A percentile compares a stretch with the other conserved stretches of the same genome.
Conservation (phyloP, 2,113 vertebrate genomes). For the Rhegmatorhina hoffmannsi region DNA sequence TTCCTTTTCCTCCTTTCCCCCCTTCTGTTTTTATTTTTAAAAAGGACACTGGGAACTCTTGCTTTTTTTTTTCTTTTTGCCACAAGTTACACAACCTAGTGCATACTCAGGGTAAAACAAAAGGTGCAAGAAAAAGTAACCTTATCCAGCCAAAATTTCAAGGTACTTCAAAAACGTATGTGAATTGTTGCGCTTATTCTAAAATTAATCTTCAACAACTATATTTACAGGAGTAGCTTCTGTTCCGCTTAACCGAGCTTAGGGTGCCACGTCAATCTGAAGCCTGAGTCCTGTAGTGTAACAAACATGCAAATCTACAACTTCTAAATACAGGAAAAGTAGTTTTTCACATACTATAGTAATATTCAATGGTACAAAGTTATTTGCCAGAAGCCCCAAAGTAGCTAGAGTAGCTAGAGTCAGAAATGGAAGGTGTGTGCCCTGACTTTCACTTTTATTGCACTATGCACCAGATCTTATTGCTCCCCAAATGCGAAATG, state of each 20-base stretch:
- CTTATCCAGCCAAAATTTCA: neutral
- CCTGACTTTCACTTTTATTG: slow-evolving; percentile 9
- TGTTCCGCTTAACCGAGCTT: neutral
- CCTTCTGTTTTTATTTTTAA: slow-evolving; percentile 12
- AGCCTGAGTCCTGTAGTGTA: neutral
- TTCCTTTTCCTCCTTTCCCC: slow-evolving; percentile 52
- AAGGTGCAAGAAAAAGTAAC: neutral
- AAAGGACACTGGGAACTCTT: slow-evolving; percentile 27
- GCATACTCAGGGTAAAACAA: neutral
- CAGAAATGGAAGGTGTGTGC: neutral
- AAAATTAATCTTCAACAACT: neutral
- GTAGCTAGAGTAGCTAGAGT: neutral
- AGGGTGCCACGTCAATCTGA: neutral
- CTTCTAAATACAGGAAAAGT: neutral
- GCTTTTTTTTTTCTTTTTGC: neutral
- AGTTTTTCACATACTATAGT: neutral
- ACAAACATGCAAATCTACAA: neutral
- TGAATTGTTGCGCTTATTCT: neutral
- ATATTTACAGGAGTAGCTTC: neutral
- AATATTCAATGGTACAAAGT: neutral
- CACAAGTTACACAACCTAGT: neutral
- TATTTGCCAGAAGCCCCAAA: neutral
- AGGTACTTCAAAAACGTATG: neutral
- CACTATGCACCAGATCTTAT: neutral
- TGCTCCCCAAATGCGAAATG: slow-evolving; percentile 18